Evolutionary conservation across 2,113 vertebrate species (phyloP).

Genomic region (Malaclemys terrapin): DNA sequence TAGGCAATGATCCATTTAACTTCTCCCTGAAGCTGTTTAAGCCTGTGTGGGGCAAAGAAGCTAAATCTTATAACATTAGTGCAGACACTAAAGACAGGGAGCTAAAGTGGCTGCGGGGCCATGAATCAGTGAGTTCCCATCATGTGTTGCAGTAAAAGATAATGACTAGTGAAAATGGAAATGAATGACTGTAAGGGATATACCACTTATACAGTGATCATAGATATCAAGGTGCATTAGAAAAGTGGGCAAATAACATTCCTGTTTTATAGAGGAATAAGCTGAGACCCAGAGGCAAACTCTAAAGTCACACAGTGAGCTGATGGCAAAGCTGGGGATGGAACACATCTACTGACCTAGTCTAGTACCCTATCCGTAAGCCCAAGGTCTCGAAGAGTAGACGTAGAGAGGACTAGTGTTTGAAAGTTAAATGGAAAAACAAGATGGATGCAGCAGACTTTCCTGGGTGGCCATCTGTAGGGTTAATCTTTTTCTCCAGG

Average conservation of each 20-base stretch:
- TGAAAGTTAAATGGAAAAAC: rapidly evolving
- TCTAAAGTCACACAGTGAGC: not conserved
- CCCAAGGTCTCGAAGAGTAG: not conserved
- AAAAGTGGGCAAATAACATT: not conserved
- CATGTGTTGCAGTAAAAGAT: not conserved
- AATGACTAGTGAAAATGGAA: not conserved
- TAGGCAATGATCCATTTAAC: not conserved
- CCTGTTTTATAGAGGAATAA: rapidly evolving
- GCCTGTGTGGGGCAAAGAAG: not conserved
- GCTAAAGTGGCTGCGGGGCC: not conserved
- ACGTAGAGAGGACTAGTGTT: not conserved
- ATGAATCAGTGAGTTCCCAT: not conserved
- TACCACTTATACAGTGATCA: rapidly evolving
- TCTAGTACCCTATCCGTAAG: not conserved
- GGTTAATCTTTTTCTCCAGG: not conserved
- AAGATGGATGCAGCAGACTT: not conserved
- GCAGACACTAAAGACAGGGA: no score
- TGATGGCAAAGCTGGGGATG: not conserved
- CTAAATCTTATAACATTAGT: not conserved
- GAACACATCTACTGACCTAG: not conserved
- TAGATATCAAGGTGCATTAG: not conserved
- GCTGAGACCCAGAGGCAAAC: not conserved
- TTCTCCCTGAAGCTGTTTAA: not conserved
- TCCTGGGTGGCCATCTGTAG: not conserved
- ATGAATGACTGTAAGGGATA: rapidly evolving